phyloP scores from a whole-genome alignment of 2,888 invertebrate species.

The Cryptus viduatorius region DNA sequence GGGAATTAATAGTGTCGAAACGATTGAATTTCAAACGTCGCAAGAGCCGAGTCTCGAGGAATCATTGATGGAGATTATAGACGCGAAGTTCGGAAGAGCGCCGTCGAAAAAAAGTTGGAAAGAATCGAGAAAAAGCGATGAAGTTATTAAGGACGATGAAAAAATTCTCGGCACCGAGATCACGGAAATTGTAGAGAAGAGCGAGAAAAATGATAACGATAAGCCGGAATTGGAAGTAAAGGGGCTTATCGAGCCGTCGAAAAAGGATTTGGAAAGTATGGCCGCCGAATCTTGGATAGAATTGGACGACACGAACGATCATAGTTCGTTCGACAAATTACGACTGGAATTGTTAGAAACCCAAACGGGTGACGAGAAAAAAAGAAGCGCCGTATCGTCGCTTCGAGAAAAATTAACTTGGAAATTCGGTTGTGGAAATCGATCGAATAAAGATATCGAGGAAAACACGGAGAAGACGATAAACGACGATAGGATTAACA shows the following conservation, averaged over 20 bases:
- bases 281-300: constrained; percentile 39
- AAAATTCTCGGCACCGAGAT: constrained; percentile 3
- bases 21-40: constrained; percentile 81
- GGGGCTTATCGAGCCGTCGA: neutral
- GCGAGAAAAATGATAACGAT: neutral
- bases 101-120: constrained; percentile 74
- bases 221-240: neutral
- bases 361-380: constrained; percentile 62
- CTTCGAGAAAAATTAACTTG: constrained; percentile 74
- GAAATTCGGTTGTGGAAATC: constrained; percentile 53
- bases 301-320: constrained; percentile 70
- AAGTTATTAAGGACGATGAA: constrained; percentile 7
- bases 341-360: constrained; percentile 73
- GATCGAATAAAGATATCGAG: neutral
- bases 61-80: constrained; percentile 82
- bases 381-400: constrained; percentile 74
- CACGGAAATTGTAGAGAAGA: neutral
- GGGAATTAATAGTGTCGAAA: constrained; percentile 84
- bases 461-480: constrained; percentile 19
- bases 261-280: constrained; percentile 1
- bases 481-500: constrained; percentile 36
- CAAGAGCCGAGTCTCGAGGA: constrained; percentile 82
- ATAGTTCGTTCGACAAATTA: constrained; percentile 75
- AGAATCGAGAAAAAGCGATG: constrained; percentile 63
- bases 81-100: constrained; percentile 81